Base-by-base conservation (phyloP, 2,797 vertebrate genomes). In the Otolemur crassicaudatus region DNA sequence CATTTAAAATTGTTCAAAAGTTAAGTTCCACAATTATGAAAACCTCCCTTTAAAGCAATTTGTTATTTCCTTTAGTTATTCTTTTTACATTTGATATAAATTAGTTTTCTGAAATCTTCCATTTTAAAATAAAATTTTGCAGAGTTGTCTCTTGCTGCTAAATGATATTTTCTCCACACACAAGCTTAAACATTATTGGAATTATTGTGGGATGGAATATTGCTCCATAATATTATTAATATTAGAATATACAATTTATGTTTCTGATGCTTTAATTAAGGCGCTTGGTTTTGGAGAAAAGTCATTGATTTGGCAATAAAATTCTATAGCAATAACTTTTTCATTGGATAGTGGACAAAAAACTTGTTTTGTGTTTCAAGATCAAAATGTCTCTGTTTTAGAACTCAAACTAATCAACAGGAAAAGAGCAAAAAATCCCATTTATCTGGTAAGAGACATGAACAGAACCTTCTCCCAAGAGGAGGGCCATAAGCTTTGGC, bases 121-220 rank as follows among this genome's bases (percentile, higher is more conserved):
- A 58, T 81, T 92, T 81, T 82, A 61, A 73, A 27, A 3, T 63
- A 82, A 63, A 88, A 88, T 86, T 95, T 90, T 75, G 85, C 12
- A 37, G 37, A 70, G 22, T 73, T 13, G 0, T 14, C n/a, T 89
- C 22, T 93, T 87, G n/a, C 25, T 94, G 43, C 75, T 69, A 87
- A 91, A 70, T 76, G 49, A 70, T 27, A 80, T 86, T 86, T 95
- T 91, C 67, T 84, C 91, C 27, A 60, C 22, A n/a, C 1, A 25
- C 58, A 90, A 72, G 23, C 46, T 25, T 81, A 27, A 76, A 40
- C 4, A 76, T 85, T 58, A 81, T n/a, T 84, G 65, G 65, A 67
- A n/a, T 67, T 67, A 17, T 67, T 67, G n/a, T 67, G 31, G 65
- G n/a, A 67, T 67, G 31, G 31, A 67, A 19, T 67, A n/a, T 17